Evolutionary conservation across 2,888 invertebrate genomes (phyloP), one percentile per base, ranked within the genome.

Genomic region (Hemaris fuciformis): DNA sequence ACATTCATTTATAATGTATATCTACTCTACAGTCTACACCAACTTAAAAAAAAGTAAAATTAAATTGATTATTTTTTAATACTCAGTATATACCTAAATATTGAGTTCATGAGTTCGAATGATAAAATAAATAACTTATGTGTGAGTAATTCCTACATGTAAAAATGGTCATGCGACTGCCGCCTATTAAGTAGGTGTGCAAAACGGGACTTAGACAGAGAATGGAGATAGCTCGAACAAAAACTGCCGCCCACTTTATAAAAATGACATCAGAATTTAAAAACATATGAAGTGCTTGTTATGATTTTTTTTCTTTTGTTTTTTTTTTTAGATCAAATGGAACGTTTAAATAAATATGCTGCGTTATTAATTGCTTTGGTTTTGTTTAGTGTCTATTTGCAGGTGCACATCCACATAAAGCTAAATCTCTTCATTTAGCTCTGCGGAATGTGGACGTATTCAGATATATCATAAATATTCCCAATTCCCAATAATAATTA

Each of bases 231-330:
- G 48, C 15, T 41, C 25, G 53, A 57, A 60, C 48, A 60, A 60
- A 60, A 53, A 48, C 48, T 15, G 23, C 38, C 48, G 60, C 60
- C 60, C 60, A 60, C 60, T 60, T 48, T 23, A 18, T 60, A 6
- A 60, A 48, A 22, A 60, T 60, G 60, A 60, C 60, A 60, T 60
- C 60, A 60, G 41, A 60, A 48, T 60, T 53, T 18, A 25, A 60
- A 38, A n/a, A n/a, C n/a, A 13, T 46, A 25, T 48, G 60, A 23
- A 20, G 13, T 31, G n/a, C n/a, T n/a, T n/a, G n/a, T n/a, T n/a
- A n/a, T n/a, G n/a, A n/a, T n/a, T n/a, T n/a, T n/a, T n/a, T n/a
- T n/a, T n/a, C n/a, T n/a, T n/a, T n/a, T n/a, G n/a, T n/a, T n/a
- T n/a, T n/a, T n/a, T n/a, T n/a, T n/a, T n/a, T n/a, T n/a, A n/a